Conservation (phyloP, 2,797 vertebrate genomes). For the Pagetopsis macropterus region DNA sequence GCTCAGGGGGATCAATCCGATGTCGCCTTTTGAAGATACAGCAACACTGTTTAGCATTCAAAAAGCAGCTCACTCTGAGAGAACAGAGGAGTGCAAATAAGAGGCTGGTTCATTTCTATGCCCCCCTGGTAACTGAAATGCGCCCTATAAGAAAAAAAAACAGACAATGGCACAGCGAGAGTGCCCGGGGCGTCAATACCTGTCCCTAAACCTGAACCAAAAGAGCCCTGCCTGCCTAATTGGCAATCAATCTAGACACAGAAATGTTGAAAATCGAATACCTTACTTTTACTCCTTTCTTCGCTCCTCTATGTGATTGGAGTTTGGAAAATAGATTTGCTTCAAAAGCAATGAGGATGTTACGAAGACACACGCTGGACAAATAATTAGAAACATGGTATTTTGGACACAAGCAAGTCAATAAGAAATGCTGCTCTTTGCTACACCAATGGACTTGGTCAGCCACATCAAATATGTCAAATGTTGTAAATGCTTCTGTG, state of each 20-base stretch:
- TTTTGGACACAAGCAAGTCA: slow-evolving; percentile 29
- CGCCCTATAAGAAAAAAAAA: slow-evolving; percentile 47
- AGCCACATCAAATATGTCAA: slow-evolving; percentile 14
- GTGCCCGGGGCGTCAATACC: slow-evolving; percentile 69
- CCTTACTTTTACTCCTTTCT: slow-evolving; percentile 15
- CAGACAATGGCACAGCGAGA: slow-evolving; percentile 62
- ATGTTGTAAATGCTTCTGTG: slow-evolving; percentile 9
- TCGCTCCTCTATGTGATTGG: neutral
- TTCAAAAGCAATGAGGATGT: neutral
- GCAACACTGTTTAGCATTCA: slow-evolving; percentile 72
- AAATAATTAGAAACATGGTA: slow-evolving; percentile 14
- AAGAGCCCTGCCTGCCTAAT: slow-evolving; percentile 57
- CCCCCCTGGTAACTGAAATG: slow-evolving; percentile 59
- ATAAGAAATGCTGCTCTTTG: slow-evolving; percentile 3
- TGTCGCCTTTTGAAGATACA: slow-evolving; percentile 68
- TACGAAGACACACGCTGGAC: slow-evolving; percentile 10
- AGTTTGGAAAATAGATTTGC: slow-evolving; percentile 8
- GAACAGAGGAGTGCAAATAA: slow-evolving; percentile 66
- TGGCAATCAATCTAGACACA: slow-evolving; percentile 64
- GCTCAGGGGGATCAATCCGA: slow-evolving; percentile 69
- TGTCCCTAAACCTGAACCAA: slow-evolving; percentile 60
- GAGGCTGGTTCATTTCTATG: slow-evolving; percentile 65
- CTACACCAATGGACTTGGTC: neutral
- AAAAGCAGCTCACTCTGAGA: slow-evolving; percentile 52
- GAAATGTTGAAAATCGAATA: slow-evolving; percentile 35